Percentiles rank a stretch among this genome's conserved stretches.
Evolutionary conservation across 1,140 invertebrate species (phyloP).

Genomic region (Aphis gossypii): DNA sequence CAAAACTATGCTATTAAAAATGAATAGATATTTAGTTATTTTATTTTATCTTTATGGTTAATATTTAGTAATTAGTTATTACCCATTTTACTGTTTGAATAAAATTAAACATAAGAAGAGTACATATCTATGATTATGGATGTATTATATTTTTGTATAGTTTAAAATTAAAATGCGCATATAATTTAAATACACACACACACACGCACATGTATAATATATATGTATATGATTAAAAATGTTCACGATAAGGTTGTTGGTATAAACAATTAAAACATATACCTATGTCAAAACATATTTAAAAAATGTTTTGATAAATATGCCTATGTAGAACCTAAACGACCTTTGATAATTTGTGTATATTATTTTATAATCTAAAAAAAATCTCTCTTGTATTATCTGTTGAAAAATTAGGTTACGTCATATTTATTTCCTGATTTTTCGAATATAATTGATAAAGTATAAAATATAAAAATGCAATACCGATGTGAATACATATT

Average conservation of each 20-base stretch:
- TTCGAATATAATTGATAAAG: background rate
- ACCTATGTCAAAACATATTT: background rate
- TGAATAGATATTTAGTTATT: background rate
- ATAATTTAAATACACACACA: background rate
- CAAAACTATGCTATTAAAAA: background rate
- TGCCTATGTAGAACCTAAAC: background rate
- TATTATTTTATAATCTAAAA: background rate
- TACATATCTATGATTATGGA: background rate
- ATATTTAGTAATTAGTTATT: background rate
- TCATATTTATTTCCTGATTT: constrained; percentile 14
- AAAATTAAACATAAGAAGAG: background rate
- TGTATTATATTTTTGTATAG: background rate
- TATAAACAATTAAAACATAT: background rate
- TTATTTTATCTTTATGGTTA: background rate
- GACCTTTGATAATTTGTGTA: constrained; percentile 7
- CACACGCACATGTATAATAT: background rate
- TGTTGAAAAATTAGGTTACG: background rate
- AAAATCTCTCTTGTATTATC: background rate
- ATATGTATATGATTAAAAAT: background rate
- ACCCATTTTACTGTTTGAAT: background rate
- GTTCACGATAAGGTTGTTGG: background rate
- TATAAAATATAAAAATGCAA: background rate
- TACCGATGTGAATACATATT: background rate
- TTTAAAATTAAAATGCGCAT: background rate
- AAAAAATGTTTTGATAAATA: background rate